Conservation (phyloP, 2,888 invertebrate species). For the Elgonia sp. region DNA sequence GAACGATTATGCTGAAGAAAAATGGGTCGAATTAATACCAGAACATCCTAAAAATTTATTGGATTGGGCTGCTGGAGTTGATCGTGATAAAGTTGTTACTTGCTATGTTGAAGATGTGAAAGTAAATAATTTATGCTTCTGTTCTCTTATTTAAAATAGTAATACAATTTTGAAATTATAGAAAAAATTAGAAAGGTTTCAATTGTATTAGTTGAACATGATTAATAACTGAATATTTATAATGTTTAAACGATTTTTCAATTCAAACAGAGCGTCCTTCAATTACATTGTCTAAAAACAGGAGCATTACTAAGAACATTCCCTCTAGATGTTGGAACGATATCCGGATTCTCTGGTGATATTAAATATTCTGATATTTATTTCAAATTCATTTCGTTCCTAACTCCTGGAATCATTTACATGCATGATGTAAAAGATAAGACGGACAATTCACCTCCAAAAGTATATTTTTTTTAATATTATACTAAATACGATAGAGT, state of each 20-base stretch:
- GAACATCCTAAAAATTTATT: constrained; percentile 96
- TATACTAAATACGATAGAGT: no score
- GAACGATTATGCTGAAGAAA: constrained; percentile 90
- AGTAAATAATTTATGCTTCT: constrained; percentile 89
- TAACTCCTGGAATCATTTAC: constrained; percentile 96
- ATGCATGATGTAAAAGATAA: constrained; percentile 93
- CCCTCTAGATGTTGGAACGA: constrained; percentile 94
- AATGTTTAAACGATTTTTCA: constrained; percentile 64
- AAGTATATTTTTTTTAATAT: no score
- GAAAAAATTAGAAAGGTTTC: no score
- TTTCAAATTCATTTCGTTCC: constrained; percentile 97
- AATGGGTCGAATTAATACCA: constrained; percentile 94
- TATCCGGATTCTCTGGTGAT: constrained; percentile 94
- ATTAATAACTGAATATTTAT: not conserved
- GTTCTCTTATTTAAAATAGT: no score
- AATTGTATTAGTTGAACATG: not conserved
- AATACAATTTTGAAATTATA: no score
- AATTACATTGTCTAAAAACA: constrained; percentile 92
- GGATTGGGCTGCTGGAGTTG: constrained; percentile 95
- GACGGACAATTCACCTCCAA: no score
- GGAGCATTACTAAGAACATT: constrained; percentile 93
- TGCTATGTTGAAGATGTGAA: constrained; percentile 98
- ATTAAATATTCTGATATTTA: constrained; percentile 96
- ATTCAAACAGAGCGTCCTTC: constrained; percentile 91
- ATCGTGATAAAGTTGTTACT: constrained; percentile 94